Evolutionary conservation across 2,888 invertebrate species (phyloP).

Genomic region (Lagria hirta): DNA sequence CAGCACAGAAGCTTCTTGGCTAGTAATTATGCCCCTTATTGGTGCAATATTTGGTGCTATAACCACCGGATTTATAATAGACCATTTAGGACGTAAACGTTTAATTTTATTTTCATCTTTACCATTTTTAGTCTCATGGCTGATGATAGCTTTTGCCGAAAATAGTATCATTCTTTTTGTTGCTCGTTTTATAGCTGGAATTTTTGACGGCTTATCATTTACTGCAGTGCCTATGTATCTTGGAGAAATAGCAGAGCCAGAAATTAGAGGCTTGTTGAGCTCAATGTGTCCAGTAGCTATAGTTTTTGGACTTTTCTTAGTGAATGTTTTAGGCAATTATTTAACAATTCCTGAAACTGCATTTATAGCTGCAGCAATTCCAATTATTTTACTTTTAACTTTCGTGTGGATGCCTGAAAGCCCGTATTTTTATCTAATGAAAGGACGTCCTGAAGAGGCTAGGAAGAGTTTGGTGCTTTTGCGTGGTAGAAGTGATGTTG

Average conservation of each 20-base stretch:
- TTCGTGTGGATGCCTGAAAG: constrained; percentile 62
- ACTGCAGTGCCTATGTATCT: constrained; percentile 61
- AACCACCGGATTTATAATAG: constrained; percentile 65
- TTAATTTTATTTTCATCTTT: constrained; percentile 63
- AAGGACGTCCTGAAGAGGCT: constrained; percentile 54
- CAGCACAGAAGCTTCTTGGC: constrained; percentile 61
- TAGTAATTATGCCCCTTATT: constrained; percentile 66
- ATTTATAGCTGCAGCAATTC: constrained; percentile 53
- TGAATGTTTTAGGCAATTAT: constrained; percentile 55
- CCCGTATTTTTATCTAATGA: constrained; percentile 57
- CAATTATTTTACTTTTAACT: constrained; percentile 54
- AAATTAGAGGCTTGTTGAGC: constrained; percentile 61
- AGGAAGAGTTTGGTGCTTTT: constrained; percentile 54
- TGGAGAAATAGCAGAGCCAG: constrained; percentile 61
- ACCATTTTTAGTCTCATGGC: constrained; percentile 65
- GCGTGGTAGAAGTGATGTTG: constrained; percentile 56
- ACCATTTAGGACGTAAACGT: constrained; percentile 65
- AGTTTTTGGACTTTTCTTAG: constrained; percentile 59
- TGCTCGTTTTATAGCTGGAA: constrained; percentile 60
- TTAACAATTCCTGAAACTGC: constrained; percentile 57
- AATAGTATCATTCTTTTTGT: constrained; percentile 60
- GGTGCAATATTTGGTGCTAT: constrained; percentile 66
- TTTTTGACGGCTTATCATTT: constrained; percentile 56
- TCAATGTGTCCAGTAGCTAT: constrained; percentile 61
- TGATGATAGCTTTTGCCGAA: constrained; percentile 62